Base-by-base conservation (phyloP, 2,888 invertebrate genomes). In the Platycheirus rosarum region DNA sequence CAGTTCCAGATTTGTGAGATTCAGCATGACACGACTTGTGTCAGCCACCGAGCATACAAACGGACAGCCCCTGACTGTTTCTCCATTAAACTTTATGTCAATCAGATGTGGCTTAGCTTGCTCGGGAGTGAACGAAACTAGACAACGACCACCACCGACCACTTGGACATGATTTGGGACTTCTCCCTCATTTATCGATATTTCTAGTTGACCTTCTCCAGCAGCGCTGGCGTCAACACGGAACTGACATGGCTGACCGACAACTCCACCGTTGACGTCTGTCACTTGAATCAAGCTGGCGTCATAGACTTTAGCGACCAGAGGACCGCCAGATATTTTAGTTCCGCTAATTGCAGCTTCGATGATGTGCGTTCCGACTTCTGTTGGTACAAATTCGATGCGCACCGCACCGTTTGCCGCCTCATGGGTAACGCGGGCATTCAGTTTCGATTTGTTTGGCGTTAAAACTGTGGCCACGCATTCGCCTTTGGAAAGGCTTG, bases 181-280 rank as follows among this genome's bases (percentile, higher is more conserved):
- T 92, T 98, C 97, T 85, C 99, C 99, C 92, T 98, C 98, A 91
- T 99, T 99, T 89, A 99, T 98, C 87, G 98, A 98, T 88, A 99
- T 99, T 93, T 99, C 99, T 88, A 99, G 92, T 91, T 99, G 98
- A 57, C 99, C 99, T 92, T 99, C 99, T 42, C 99, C 99, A 62
- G 99, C 99, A 88, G 97, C 97, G 89, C 97, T 97, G 55, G 98
- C 99, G 91, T 99, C 98, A 90, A 99, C 99, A 94, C 96, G 94
- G 91, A 99, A 99, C 91, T 98, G 97, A 89, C 98, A 97, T 84
- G 97, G 97, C 91, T 98, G 97, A 66, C 98, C 98, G 40, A 98
- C 97, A 82, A 97, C 95, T 77, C 97, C 98, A 87, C 96, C 97
- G 86, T 97, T 95, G 32, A 98, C 96, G 89, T 98, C 97, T 66